Evolutionary conservation across 2,113 vertebrate species (phyloP).

Genomic region (Trinectes maculatus): DNA sequence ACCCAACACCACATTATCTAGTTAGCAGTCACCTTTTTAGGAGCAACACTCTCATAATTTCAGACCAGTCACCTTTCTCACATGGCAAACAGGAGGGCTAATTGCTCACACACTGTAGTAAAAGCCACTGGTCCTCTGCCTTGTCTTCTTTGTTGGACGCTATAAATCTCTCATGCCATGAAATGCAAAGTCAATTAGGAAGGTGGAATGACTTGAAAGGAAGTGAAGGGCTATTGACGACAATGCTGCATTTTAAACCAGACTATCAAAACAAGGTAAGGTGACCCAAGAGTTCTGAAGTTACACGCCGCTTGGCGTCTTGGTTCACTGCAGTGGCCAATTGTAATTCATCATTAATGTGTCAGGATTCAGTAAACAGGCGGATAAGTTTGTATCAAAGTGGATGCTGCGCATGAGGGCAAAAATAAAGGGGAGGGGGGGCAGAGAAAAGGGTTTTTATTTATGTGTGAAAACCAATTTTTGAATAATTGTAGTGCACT

Average conservation of each 20-base stretch:
- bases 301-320: constrained; percentile 60
- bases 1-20: constrained; percentile 67
- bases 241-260: constrained; percentile 78
- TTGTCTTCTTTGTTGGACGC: constrained; percentile 47
- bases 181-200: constrained; percentile 66
- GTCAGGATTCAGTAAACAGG: constrained; percentile 33
- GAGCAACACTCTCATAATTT: constrained; percentile 60
- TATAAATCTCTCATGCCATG: constrained; percentile 61
- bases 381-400: constrained; percentile 20
- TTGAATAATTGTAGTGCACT: background rate
- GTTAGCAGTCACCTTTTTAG: constrained; percentile 42
- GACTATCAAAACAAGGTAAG: constrained; percentile 83
- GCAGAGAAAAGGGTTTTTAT: background rate
- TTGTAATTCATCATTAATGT: constrained; percentile 67
- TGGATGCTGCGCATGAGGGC: background rate
- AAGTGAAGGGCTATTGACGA: constrained; percentile 41
- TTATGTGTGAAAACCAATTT: background rate
- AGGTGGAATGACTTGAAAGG: constrained; percentile 58
- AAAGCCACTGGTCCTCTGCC: constrained; percentile 44
- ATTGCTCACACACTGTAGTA: constrained; percentile 40
- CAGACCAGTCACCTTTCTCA: constrained; percentile 66
- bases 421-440: background rate
- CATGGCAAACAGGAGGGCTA: constrained; percentile 59
- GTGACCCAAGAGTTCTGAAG: constrained; percentile 67
- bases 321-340: constrained; percentile 32